Percentiles rank a stretch among this genome's conserved stretches.
Evolutionary conservation across 2,113 vertebrate genomes (phyloP).

Genomic region (Leuciscus idus): DNA sequence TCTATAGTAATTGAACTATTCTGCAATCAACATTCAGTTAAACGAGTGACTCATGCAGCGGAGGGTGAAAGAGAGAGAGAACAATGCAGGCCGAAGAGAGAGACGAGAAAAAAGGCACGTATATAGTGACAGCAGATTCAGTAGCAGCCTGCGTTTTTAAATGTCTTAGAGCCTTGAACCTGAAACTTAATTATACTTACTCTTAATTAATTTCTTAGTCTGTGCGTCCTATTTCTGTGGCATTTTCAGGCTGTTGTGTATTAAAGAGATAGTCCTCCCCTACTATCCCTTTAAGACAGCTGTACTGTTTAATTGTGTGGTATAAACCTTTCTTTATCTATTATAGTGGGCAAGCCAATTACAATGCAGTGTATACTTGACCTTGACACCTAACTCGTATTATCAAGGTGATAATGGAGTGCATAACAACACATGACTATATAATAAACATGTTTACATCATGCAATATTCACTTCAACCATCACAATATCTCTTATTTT

Average conservation of each 20-base stretch:
- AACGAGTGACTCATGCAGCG: slow-evolving; percentile 32
- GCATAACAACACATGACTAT: too few relatives aligned
- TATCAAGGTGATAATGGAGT: background rate
- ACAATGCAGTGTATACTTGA: background rate
- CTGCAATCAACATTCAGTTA: slow-evolving; percentile 37
- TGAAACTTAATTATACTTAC: slow-evolving; percentile 14
- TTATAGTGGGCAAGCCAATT: background rate
- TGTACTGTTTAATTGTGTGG: background rate
- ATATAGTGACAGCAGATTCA: slow-evolving; percentile 1
- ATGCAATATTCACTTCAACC: background rate
- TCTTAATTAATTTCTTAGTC: slow-evolving; percentile 1
- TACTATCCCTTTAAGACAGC: background rate
- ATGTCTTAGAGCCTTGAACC: background rate
- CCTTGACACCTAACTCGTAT: background rate
- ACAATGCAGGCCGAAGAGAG: background rate
- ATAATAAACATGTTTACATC: background rate
- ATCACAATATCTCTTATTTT: background rate
- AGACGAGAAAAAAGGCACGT: background rate
- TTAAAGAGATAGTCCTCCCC: background rate
- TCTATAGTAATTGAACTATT: slow-evolving; percentile 49
- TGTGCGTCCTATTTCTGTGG: background rate
- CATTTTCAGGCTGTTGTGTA: background rate
- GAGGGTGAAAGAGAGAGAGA: slow-evolving; percentile 28
- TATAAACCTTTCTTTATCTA: background rate
- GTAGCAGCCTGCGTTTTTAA: background rate